These are phyloP conservation scores for Drosophila insularis DNA, from an alignment of 1,140 invertebrate genomes.

Conservation along the genomic window DNA sequence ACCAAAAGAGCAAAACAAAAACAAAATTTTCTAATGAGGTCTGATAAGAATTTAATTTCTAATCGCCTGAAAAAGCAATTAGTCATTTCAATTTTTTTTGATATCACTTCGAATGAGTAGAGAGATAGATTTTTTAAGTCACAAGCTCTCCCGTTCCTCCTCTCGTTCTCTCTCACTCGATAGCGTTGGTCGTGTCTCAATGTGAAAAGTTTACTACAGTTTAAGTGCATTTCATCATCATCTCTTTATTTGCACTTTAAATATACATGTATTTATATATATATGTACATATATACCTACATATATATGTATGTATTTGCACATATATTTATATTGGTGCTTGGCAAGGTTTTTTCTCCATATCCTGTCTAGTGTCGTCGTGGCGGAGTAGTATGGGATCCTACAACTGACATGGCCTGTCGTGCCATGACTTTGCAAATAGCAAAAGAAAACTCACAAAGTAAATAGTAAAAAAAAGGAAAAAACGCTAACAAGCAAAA, in stretches of 20 bases:
- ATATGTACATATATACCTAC: too few species aligned
- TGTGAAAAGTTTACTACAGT: conserved; percentile 67
- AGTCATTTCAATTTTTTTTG: background rate
- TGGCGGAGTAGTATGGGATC: background rate
- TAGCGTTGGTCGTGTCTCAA: background rate
- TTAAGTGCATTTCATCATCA: conserved; percentile 71
- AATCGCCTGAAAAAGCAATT: background rate
- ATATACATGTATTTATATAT: conserved; percentile 2
- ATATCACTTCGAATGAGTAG: background rate
- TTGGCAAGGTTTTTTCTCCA: conserved; percentile 53
- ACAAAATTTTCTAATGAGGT: background rate
- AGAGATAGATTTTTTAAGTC: background rate
- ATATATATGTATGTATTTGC: too few species aligned
- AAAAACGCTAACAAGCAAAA: conserved; percentile 61
- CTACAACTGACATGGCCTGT: conserved; percentile 43
- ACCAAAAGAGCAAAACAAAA: background rate
- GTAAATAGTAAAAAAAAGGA: conserved; percentile 53
- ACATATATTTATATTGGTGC: too few species aligned
- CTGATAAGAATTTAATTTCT: conserved; percentile 14
- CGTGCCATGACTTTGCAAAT: conserved; percentile 72
- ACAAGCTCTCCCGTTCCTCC: background rate
- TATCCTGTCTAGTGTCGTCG: conserved; percentile 66
- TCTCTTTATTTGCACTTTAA: conserved; percentile 74
- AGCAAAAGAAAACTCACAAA: conserved; percentile 62
- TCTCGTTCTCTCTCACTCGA: background rate